Conservation (phyloP, 2,888 invertebrate genomes). For the Therioaphis trifolii region DNA sequence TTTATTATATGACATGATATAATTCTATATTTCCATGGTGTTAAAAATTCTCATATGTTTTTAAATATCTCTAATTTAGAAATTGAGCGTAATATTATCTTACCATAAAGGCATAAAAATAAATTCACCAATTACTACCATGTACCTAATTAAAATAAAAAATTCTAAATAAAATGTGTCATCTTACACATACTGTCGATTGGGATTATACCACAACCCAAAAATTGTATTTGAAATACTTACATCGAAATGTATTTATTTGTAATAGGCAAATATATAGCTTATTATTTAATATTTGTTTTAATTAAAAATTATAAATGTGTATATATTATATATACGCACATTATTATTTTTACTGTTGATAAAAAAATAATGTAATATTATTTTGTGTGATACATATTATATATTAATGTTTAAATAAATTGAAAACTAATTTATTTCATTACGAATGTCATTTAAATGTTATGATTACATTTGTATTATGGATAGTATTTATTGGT, state of each 20-base stretch:
- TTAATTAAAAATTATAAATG: slow-evolving; percentile 30
- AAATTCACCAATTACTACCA: background rate
- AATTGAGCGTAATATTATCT: background rate
- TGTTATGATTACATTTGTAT: slow-evolving; percentile 29
- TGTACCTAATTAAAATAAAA: background rate
- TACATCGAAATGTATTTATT: slow-evolving; percentile 16
- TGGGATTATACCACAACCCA: background rate
- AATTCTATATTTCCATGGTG: background rate
- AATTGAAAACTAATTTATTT: slow-evolving; percentile 43
- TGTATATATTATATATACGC: slow-evolving; percentile 7
- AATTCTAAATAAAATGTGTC: background rate
- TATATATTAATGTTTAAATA: slow-evolving; percentile 38
- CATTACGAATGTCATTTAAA: slow-evolving; percentile 3
- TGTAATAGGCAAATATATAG: slow-evolving; percentile 32
- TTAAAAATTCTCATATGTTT: slow-evolving; percentile 3
- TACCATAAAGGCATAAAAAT: background rate
- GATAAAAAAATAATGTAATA: slow-evolving; percentile 42
- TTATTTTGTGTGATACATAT: slow-evolving; percentile 54
- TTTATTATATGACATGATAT: background rate
- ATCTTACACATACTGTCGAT: background rate
- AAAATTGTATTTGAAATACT: background rate
- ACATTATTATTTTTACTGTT: slow-evolving; percentile 38
- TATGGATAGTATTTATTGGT: slow-evolving; percentile 24
- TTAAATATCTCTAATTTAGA: background rate
- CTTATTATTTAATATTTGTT: slow-evolving; percentile 35